Percentiles rank a stretch among this genome's conserved stretches.
Evolutionary conservation across 2,113 vertebrate genomes (phyloP).

Genomic region (Psilopsiagon aurifrons): DNA sequence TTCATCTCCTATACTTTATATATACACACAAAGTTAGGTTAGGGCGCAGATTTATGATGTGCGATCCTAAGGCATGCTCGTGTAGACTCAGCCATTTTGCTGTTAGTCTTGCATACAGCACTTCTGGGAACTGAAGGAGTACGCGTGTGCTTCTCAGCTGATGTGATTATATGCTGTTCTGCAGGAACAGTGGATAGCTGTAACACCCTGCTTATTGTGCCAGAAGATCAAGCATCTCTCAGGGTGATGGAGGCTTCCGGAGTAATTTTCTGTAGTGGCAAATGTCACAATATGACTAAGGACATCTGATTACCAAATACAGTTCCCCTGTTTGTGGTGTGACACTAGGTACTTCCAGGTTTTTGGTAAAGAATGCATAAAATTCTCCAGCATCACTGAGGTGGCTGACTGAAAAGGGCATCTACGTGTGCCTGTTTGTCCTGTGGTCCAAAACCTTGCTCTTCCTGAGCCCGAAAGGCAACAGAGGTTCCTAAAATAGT

Average conservation of each 20-base stretch:
- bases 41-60: background rate
- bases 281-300: background rate
- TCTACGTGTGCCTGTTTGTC: rapidly evolving
- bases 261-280: background rate
- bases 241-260: background rate
- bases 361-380: background rate
- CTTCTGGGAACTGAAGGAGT: background rate
- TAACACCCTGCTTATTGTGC: slow-evolving; percentile 10
- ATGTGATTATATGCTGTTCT: slow-evolving; percentile 1
- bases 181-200: background rate
- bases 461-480: background rate
- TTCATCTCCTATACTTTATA: background rate
- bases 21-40: background rate
- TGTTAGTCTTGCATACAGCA: background rate
- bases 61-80: background rate
- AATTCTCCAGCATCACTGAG: background rate
- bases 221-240: slow-evolving; percentile 2
- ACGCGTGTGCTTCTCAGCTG: background rate
- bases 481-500: background rate
- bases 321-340: background rate
- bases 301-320: background rate
- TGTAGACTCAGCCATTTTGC: slow-evolving; percentile 1
- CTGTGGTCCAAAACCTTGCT: background rate
- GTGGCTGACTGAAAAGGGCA: background rate
- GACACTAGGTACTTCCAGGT: background rate